phyloP scores from a whole-genome alignment of 2,797 vertebrate genomes.

The Ciconia nigra region DNA sequence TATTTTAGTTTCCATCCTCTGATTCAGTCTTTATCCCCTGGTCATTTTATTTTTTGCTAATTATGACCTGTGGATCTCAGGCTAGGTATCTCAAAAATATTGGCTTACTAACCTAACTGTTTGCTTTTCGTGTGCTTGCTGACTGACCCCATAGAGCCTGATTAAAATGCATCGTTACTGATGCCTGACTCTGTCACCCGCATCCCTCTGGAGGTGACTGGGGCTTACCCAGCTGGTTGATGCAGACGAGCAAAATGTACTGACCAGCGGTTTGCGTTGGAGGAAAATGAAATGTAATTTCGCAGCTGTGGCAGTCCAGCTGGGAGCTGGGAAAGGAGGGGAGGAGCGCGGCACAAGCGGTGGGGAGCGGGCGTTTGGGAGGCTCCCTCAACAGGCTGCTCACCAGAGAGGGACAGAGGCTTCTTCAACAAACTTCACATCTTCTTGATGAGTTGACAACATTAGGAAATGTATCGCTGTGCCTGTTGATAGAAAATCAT shows the following conservation, averaged over 20 bases:
- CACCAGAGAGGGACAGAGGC: background rate
- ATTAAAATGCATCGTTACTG: background rate
- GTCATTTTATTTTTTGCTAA: background rate
- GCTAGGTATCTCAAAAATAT: background rate
- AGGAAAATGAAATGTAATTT: background rate
- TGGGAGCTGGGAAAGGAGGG: background rate
- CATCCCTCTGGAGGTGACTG: background rate
- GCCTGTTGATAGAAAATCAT: constrained; percentile 1
- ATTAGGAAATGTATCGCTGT: background rate
- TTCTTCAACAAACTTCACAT: background rate
- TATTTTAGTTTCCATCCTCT: background rate
- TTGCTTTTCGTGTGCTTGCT: background rate
- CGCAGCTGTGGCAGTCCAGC: background rate
- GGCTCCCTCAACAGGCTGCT: background rate
- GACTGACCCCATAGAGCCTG: background rate
- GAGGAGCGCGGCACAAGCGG: background rate
- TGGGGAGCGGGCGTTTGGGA: background rate
- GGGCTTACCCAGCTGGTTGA: background rate
- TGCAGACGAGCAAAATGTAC: background rate
- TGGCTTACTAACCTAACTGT: background rate
- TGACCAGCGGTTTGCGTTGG: background rate
- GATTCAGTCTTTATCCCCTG: background rate
- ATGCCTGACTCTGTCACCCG: background rate
- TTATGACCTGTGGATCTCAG: background rate
- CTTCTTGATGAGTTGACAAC: background rate